Percentiles rank a stretch among this genome's conserved stretches.
These are phyloP conservation scores for Pterostichus madidus DNA, from an alignment of 2,888 invertebrate species.

Conservation along the genomic window DNA sequence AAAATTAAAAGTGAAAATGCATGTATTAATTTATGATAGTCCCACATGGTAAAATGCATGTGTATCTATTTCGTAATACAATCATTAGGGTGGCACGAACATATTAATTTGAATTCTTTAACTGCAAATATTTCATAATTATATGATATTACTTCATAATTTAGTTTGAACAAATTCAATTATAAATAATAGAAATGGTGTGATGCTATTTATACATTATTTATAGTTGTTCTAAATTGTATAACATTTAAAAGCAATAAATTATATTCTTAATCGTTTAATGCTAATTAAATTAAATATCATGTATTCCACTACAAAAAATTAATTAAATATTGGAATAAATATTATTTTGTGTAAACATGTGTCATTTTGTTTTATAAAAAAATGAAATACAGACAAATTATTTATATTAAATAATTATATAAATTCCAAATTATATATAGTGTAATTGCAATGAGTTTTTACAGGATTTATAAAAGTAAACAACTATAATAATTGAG, in stretches of 20 bases:
- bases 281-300: conserved; percentile 4
- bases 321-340: not conserved
- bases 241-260: conserved; percentile 39
- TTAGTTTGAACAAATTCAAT: not conserved
- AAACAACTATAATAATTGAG: conserved; percentile 17
- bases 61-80: not conserved
- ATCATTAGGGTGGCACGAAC: conserved; percentile 1
- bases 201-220: not conserved
- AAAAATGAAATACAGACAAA: not conserved
- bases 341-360: conserved; percentile 11
- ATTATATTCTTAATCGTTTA: conserved; percentile 4
- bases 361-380: not conserved
- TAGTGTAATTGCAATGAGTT: not conserved
- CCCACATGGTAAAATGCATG: not conserved
- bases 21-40: conserved; percentile 1
- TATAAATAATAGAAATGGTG: not conserved
- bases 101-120: not conserved
- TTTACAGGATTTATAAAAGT: conserved; percentile 6
- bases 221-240: conserved; percentile 21
- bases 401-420: conserved; percentile 1
- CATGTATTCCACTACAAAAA: not conserved
- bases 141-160: not conserved
- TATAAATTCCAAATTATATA: not conserved
- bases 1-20: conserved; percentile 15
- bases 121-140: not conserved